Conservation (phyloP, 35 echinoderm and acorn worm species). For the Amphiura filiformis region DNA sequence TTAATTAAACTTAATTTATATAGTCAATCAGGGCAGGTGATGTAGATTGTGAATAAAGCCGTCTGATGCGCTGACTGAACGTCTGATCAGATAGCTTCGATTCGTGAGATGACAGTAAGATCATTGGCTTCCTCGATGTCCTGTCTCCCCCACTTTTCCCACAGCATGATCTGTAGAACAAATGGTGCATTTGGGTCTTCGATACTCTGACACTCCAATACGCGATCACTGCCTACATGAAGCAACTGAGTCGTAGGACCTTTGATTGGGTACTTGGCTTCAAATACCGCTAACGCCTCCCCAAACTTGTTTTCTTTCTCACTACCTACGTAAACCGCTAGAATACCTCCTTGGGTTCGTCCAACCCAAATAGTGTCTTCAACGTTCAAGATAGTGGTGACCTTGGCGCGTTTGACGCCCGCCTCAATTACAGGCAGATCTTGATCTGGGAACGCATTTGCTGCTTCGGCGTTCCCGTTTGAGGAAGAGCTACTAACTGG, state of each 20-base stretch:
- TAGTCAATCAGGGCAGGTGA: too few species aligned
- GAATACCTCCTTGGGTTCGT: constrained; percentile 30
- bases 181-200: not conserved
- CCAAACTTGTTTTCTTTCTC: not conserved
- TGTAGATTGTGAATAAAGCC: too few species aligned
- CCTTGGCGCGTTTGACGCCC: not conserved
- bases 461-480: too few species aligned
- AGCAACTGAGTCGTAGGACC: constrained; percentile 1
- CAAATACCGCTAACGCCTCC: constrained; percentile 26
- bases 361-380: constrained; percentile 65
- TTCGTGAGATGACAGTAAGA: too few species aligned
- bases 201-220: constrained; percentile 26
- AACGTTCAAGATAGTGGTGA: constrained; percentile 33
- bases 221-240: constrained; percentile 1
- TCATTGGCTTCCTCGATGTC: too few species aligned
- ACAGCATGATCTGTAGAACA: too few species aligned
- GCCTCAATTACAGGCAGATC: not conserved
- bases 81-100: too few species aligned
- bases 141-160: too few species aligned
- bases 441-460: too few species aligned
- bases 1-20: too few species aligned
- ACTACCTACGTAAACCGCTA: constrained; percentile 19
- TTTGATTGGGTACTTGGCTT: not conserved
- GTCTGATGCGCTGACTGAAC: too few species aligned
- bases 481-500: too few species aligned